Conservation (phyloP, 2,888 invertebrate species). For the Bellardia pandia region DNA sequence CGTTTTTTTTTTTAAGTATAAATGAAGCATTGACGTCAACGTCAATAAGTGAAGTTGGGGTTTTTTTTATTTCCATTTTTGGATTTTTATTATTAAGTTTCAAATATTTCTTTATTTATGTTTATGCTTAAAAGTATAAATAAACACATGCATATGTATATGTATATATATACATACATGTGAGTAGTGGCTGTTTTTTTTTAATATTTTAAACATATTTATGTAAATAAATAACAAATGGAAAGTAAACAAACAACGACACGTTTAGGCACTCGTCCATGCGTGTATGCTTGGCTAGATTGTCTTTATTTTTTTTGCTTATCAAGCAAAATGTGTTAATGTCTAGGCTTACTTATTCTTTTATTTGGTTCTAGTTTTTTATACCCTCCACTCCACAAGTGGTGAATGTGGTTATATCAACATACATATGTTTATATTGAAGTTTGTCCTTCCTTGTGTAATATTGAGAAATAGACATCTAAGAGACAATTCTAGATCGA, state of each 20-base stretch:
- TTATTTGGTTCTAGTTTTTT: background rate
- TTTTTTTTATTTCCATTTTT: slow-evolving; percentile 13
- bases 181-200: background rate
- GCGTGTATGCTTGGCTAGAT: background rate
- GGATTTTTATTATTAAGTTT: background rate
- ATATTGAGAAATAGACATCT: too few species aligned
- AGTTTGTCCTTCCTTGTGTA: too few species aligned
- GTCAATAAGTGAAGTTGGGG: slow-evolving; percentile 43
- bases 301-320: slow-evolving; percentile 9
- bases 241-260: slow-evolving; percentile 7
- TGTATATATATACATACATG: background rate
- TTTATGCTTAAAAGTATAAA: background rate
- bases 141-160: too few species aligned
- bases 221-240: slow-evolving; percentile 21
- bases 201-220: slow-evolving; percentile 1
- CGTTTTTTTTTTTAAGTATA: background rate
- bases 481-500: too few species aligned
- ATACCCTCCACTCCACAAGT: too few species aligned
- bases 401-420: too few species aligned
- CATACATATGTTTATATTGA: too few species aligned
- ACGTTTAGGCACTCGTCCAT: background rate
- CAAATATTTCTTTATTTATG: slow-evolving; percentile 16
- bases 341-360: slow-evolving; percentile 4
- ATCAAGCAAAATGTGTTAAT: slow-evolving; percentile 41
- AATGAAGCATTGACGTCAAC: slow-evolving; percentile 56